Base-by-base conservation (phyloP, 2,113 vertebrate genomes). In the Mesembrinibis cayennensis region DNA sequence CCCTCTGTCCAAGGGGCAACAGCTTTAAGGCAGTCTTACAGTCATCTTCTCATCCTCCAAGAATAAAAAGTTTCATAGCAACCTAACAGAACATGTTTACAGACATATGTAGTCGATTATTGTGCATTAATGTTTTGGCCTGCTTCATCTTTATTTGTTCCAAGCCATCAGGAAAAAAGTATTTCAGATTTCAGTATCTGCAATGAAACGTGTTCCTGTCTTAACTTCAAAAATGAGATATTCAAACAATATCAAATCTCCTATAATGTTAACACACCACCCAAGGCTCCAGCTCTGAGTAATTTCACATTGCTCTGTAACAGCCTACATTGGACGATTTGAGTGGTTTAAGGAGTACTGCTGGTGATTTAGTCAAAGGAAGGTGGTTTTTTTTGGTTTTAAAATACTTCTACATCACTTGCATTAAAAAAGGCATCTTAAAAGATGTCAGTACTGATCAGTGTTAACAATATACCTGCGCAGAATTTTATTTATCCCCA, bases 41-140 rank as follows among this genome's bases (percentile, higher is more conserved):
- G 50, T 30, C 69, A 67, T 66, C 47, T 84, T 66, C 63, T 84
- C 2, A 0, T 70, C 42, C 6, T 63, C 81, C 91, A 93, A 69
- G 34, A 95, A 67, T 50, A 74, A 76, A 27, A 74, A 84, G 89
- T 93, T 89, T 82, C 96, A 89, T 97, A 96, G 93, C 95, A 97
- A 96, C 91, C 84, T 95, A 97, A 96, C 94, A 97, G 89, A 85
- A 61, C 61, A 76, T 82, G 87, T 95, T 96, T 96, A 96, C 70
- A 91, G 84, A 53, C 95, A 96, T 52, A 93, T 71, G 73, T 72
- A 93, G 87, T 65, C 8, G 0, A 96, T 96, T 94, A 96, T n/a
- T 84, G 70, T 52, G 83, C 83, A 94, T 96, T 91, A 82, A 84
- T 66, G 73, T 70, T 86, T 94, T 96, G 96, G 95, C 91, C 52